Conservation (phyloP, 2,888 invertebrate species). For the Lissonota sp. region DNA sequence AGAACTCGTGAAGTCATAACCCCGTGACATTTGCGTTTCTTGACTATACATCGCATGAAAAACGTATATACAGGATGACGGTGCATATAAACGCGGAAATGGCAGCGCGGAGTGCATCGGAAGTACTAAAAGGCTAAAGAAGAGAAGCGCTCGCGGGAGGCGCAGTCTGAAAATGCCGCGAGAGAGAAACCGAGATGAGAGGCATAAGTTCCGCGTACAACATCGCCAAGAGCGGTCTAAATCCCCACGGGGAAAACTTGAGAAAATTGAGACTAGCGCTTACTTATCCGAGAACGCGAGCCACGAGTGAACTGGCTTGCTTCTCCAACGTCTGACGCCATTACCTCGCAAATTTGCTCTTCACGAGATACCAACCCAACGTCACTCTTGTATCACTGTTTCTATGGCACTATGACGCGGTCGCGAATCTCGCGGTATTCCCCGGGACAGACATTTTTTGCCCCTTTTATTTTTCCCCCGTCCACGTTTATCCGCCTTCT, state of each 20-base stretch:
- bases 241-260: conserved; percentile 54
- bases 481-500: not conserved
- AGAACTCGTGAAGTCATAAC: too few species aligned
- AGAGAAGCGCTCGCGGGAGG: too few species aligned
- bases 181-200: conserved; percentile 12
- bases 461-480: not conserved
- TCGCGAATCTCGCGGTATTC: conserved; percentile 25
- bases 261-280: conserved; percentile 60
- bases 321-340: conserved; percentile 34
- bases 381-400: conserved; percentile 4
- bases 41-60: too few species aligned
- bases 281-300: conserved; percentile 48
- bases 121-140: conserved; percentile 72
- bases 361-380: conserved; percentile 3
- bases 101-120: conserved; percentile 67
- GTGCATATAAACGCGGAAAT: not conserved
- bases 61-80: not conserved
- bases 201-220: conserved; percentile 32
- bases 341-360: conserved; percentile 49
- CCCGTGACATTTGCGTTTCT: too few species aligned
- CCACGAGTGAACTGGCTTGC: conserved; percentile 51
- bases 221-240: conserved; percentile 7
- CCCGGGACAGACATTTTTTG: conserved; percentile 18
- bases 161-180: not conserved
- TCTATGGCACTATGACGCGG: not conserved